Evolutionary conservation across 2,888 invertebrate species (phyloP).

Genomic region (Leucania comma): DNA sequence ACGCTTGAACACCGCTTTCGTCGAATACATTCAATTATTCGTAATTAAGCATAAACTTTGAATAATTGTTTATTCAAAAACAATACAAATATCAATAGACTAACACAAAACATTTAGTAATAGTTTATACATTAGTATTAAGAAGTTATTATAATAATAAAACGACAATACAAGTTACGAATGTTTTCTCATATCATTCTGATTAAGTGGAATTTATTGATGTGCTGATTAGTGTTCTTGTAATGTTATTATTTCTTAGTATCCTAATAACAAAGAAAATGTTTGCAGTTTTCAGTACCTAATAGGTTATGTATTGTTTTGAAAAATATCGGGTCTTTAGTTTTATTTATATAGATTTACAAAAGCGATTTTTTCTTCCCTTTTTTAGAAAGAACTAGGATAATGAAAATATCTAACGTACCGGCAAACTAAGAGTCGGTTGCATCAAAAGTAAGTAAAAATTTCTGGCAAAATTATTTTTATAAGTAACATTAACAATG

Average conservation of each 20-base stretch:
- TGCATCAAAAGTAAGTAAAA: too few relatives aligned
- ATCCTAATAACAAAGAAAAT: neutral
- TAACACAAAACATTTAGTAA: slow-evolving; percentile 67
- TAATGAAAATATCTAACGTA: too few relatives aligned
- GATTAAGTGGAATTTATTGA: slow-evolving; percentile 62
- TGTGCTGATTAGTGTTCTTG: slow-evolving; percentile 41
- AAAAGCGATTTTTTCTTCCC: neutral
- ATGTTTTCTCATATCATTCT: slow-evolving; percentile 82
- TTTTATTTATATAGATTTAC: neutral
- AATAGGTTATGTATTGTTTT: neutral
- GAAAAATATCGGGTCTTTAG: neutral
- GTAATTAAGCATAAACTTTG: slow-evolving; percentile 58
- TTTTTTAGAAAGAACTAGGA: neutral
- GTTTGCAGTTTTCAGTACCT: neutral
- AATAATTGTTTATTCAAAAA: slow-evolving; percentile 57
- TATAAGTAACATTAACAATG: too few relatives aligned
- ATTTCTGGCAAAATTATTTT: too few relatives aligned
- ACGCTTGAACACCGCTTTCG: slow-evolving; percentile 51
- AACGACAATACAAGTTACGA: slow-evolving; percentile 88
- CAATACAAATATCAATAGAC: slow-evolving; percentile 63
- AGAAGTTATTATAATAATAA: slow-evolving; percentile 81
- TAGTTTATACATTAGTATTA: slow-evolving; percentile 78
- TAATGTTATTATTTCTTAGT: slow-evolving; percentile 16
- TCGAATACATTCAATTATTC: slow-evolving; percentile 64
- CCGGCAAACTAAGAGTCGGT: neutral